These are phyloP conservation scores for Toxostoma redivivum DNA, from an alignment of 2,113 vertebrate species.

Conservation along the genomic window DNA sequence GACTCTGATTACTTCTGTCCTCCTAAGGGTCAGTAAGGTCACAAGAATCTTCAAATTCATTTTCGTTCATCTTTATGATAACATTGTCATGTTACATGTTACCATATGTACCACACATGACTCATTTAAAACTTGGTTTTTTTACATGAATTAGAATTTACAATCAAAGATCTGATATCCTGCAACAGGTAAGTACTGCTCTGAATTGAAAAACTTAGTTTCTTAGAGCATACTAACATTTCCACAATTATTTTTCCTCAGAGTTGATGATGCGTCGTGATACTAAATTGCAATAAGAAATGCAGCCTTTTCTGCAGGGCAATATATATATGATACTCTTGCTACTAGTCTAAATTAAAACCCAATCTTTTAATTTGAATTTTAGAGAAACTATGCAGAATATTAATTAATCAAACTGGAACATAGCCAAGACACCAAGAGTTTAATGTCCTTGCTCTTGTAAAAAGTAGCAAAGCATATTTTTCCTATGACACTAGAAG, in stretches of 20 bases:
- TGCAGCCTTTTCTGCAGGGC: background rate
- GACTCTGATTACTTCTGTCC: background rate
- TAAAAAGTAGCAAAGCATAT: background rate
- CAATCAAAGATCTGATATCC: background rate
- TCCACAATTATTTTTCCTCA: background rate
- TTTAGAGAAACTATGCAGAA: background rate
- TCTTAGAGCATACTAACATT: background rate
- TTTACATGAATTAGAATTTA: background rate
- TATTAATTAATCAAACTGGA: slow-evolving; percentile 8
- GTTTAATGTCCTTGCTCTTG: background rate
- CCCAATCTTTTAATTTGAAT: background rate
- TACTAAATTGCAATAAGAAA: background rate
- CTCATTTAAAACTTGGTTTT: background rate
- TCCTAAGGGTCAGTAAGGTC: background rate
- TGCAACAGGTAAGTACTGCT: background rate
- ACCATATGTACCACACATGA: background rate
- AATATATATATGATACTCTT: background rate
- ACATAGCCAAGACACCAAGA: background rate
- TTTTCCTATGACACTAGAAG: background rate
- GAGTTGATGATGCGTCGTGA: background rate
- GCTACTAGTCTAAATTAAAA: background rate
- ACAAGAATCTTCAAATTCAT: background rate
- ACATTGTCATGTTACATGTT: background rate
- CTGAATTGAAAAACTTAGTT: background rate
- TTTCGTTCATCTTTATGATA: background rate